Percentiles rank a stretch among this genome's conserved stretches.
phyloP scores from a whole-genome alignment of 2,888 invertebrate genomes.

The Kuschelorhynchus macadamiae region DNA sequence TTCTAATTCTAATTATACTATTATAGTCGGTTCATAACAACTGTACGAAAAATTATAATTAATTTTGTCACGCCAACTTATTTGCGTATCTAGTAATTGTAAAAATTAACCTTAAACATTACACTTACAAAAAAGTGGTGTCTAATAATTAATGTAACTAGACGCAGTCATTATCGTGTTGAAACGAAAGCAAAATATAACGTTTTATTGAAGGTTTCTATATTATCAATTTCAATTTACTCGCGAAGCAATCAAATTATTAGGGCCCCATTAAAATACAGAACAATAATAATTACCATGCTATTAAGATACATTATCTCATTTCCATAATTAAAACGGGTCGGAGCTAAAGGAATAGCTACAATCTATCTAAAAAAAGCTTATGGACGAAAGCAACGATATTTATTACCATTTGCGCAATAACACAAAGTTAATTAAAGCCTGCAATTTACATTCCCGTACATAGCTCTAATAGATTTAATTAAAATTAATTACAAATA shows the following conservation, averaged over 20 bases:
- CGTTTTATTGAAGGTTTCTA: slow-evolving; percentile 16
- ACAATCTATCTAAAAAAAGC: slow-evolving; percentile 20
- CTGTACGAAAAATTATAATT: slow-evolving; percentile 11
- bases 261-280: slow-evolving; percentile 22
- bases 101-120: slow-evolving; percentile 15
- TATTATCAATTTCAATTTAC: slow-evolving; percentile 27
- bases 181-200: slow-evolving; percentile 20
- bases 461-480: slow-evolving; percentile 55
- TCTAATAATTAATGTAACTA: background rate
- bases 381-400: slow-evolving; percentile 30
- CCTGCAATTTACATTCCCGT: slow-evolving; percentile 53
- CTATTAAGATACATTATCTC: slow-evolving; percentile 48
- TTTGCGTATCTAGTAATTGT: slow-evolving; percentile 15
- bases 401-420: slow-evolving; percentile 29
- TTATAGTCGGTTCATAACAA: slow-evolving; percentile 11
- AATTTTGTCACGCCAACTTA: slow-evolving; percentile 20
- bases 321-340: slow-evolving; percentile 41
- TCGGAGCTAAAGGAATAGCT: slow-evolving; percentile 17
- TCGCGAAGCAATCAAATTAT: slow-evolving; percentile 25
- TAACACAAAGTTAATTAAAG: slow-evolving; percentile 43
- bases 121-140: slow-evolving; percentile 1
- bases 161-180: slow-evolving; percentile 6
- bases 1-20: slow-evolving; percentile 13
- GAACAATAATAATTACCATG: slow-evolving; percentile 46
- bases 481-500: slow-evolving; percentile 57